Evolutionary conservation across 1,140 invertebrate genomes (phyloP), one percentile per base, ranked within the genome.

Genomic region (Galendromus occidentalis): DNA sequence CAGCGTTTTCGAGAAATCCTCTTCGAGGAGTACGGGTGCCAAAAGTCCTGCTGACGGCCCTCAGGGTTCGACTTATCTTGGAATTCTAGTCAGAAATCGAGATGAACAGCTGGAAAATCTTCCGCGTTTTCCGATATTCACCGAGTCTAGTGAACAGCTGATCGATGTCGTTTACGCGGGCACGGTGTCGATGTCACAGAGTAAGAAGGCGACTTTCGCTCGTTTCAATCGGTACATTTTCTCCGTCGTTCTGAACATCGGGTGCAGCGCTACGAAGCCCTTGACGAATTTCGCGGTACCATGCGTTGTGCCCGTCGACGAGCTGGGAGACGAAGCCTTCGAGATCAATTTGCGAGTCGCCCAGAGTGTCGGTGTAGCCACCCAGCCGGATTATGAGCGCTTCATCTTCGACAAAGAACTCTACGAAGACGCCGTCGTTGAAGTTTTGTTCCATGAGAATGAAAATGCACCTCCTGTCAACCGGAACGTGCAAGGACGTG

Each of bases 151-250:
- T 20, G 51, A 14, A 59, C 25, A 59, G 33, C 33, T 39, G 4
- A 39, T 39, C 33, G 33, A 39, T 39, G 9, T 39, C 33, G 33
- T 39, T 9, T 39, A 39, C 33, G 33, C 33, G 33, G 33, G 33
- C 4, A 39, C 33, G 4, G 33, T 39, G 4, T 6, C 4, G 9
- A 39, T 39, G 33, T 6, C 33, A 6, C 33, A 39, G 9, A 39
- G 9, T 9, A 39, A 39, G 33, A 39, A 39, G 33, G 4, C 33
- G 33, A 39, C 9, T 39, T 39, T 4, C 9, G 33, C 33, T 22
- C 51, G 51, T 25, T 59, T 59, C 20, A 59, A 59, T 33, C 51
- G 51, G 1, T 59, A 59, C 51, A 59, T 59, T 59, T 59, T 59
- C 51, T n/a, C 51, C 1, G 33, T 59, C 14, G 51, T 59, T 14